These are phyloP conservation scores for Mesocricetus auratus DNA, from an alignment of 2,113 vertebrate species.

Conservation along the genomic window DNA sequence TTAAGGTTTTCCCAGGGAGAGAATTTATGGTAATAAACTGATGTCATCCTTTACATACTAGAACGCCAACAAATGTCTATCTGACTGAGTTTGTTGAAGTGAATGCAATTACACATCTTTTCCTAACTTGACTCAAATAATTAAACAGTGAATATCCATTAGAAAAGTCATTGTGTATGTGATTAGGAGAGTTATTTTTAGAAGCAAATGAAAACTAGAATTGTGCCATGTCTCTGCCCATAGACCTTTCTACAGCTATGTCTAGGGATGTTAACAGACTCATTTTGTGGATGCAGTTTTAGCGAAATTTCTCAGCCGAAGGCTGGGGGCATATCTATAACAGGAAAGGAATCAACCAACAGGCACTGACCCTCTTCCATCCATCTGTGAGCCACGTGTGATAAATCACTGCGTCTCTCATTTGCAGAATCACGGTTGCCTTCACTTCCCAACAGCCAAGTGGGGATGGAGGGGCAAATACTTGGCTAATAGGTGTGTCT, in stretches of 20 bases:
- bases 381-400: background rate
- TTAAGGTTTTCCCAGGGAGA: background rate
- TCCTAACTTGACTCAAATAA: background rate
- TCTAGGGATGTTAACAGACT: background rate
- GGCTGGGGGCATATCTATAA: background rate
- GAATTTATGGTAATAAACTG: background rate
- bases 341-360: background rate
- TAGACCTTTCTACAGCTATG: background rate
- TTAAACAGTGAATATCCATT: background rate
- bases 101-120: background rate
- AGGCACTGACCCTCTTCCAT: background rate
- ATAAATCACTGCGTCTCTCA: background rate
- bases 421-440: background rate
- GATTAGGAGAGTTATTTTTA: slow-evolving; percentile 31
- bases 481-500: background rate
- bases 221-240: background rate
- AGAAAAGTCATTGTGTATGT: background rate
- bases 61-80: background rate
- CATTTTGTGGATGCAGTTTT: background rate
- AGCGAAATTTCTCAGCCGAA: slow-evolving; percentile 20
- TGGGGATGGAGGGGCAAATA: background rate
- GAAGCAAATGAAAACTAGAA: slow-evolving; percentile 23
- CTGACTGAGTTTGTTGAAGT: background rate
- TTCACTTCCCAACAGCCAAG: background rate
- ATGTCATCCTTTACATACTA: background rate